Evolutionary conservation across 2,113 vertebrate genomes (phyloP).

Genomic region (Gavialis gangeticus): DNA sequence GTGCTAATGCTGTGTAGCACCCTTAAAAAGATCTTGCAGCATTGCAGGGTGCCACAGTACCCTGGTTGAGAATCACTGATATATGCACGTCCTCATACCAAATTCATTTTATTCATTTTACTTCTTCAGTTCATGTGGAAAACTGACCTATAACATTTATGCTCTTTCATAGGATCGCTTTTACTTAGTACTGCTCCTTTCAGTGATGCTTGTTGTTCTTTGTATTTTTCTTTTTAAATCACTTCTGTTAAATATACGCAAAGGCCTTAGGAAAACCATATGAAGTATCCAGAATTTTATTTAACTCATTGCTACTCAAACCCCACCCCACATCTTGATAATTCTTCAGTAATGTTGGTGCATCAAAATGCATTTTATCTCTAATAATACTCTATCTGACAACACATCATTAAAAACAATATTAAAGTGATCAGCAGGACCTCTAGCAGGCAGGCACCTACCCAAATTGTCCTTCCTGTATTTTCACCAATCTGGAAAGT

Average conservation of each 20-base stretch:
- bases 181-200: not conserved
- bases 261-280: not conserved
- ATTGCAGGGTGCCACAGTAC: no score
- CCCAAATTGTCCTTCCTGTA: not conserved
- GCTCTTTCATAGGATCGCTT: not conserved
- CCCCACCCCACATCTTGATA: rapidly evolving
- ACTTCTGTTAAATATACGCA: rapidly evolving
- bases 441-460: not conserved
- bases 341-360: not conserved
- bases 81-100: no score
- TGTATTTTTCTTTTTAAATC: not conserved
- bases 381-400: not conserved
- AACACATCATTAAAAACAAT: not conserved
- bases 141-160: not conserved
- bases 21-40: no score
- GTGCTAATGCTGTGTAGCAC: no score
- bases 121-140: not conserved
- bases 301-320: rapidly evolving
- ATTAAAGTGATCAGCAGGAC: not conserved
- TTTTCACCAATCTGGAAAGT: no score
- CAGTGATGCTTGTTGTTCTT: not conserved
- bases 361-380: not conserved
- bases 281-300: not conserved
- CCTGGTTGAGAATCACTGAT: no score
- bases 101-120: not conserved